Evolutionary conservation across 2,888 invertebrate species (phyloP), one percentile per base, ranked within the genome.

Genomic region (Unio delphinus): DNA sequence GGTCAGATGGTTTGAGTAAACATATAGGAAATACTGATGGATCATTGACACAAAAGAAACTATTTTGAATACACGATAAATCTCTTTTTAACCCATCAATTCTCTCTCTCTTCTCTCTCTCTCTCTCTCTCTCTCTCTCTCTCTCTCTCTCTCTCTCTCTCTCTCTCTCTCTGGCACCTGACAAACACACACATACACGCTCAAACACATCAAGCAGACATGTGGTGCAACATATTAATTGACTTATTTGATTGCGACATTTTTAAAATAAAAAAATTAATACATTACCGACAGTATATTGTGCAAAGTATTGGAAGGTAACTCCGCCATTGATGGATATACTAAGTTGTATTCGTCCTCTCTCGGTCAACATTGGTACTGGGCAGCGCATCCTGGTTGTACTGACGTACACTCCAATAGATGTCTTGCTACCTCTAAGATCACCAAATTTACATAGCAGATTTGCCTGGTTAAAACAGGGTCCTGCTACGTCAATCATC

Each of bases 401-500:
- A 60, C 76, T 81, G 3, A 82, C 67, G 59, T 73, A 77, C 11
- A 73, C 28, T 17, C 58, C 45, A 17, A 34, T 56, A 11, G 28
- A 20, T 18, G 55, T n/a, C 28, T 54, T n/a, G 23, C 26, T 30
- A 64, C 65, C 20, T 59, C 58, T n/a, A 28, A 18, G n/a, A 62
- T 45, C 55, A n/a, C 82, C 84, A 94, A 68, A 89, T 68, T 78
- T 75, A 55, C 90, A 90, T 65, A 85, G 93, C 64, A 98, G 93
- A 79, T 94, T 93, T 82, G 95, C 94, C 1, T 92, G 92, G 78
- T 94, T 92, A 88, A 98, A 96, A 89, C 99, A 99, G 3, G 98
- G 97, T 0, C 98, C 99, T 0, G 98, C 97, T 71, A 99, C 95
- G 88, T 98, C 98, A 58, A 99, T 96, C 67, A 98, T 94, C 0